Evolutionary conservation across 2,113 vertebrate species (phyloP), one percentile per base, ranked within the genome.

Genomic region (Pavo muticus): DNA sequence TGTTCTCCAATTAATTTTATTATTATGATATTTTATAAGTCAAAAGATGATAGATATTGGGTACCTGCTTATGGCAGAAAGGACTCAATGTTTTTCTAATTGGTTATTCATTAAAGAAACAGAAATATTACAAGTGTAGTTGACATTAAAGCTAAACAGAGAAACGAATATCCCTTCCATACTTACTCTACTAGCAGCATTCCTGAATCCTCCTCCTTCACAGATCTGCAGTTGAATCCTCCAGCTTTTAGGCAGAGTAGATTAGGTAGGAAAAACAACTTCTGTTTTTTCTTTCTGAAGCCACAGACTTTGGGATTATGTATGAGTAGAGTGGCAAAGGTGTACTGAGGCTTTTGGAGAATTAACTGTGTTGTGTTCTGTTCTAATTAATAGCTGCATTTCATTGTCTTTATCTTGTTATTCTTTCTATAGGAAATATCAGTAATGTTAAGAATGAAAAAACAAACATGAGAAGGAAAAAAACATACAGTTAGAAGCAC

Each of bases 311-410:
- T 67, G 18, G 23, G 37, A 76, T 78, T 89, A 37, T 63, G 24
- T 76, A 29, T 24, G 14, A 64, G 17, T 52, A 78, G 39, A 40
- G 11, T 50, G 45, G 52, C 61, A 73, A 92, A 92, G 57, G 48
- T 48, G 52, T 25, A 40, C 40, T 56, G 35, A 68, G 52, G 21
- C 27, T 78, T 88, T 78, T 88, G 39, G 47, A 64, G 76, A 87
- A 81, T 81, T 72, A 67, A 77, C 35, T 82, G 10, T 24, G 39
- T 68, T 67, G 9, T 88, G 89, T 94, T 54, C n/a, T 84, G 27
- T 35, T 75, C 57, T 94, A 91, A 69, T 91, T 82, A 87, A 81
- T 81, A 68, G n/a, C 39, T 84, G 29, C 78, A 47, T 82, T 60
- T 35, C 12, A 44, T 87, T 94, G 44, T 60, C 15, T 76, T 68